These are phyloP conservation scores for Drosophila kambysellisi DNA, from an alignment of 2,888 invertebrate genomes.

Conservation along the genomic window DNA sequence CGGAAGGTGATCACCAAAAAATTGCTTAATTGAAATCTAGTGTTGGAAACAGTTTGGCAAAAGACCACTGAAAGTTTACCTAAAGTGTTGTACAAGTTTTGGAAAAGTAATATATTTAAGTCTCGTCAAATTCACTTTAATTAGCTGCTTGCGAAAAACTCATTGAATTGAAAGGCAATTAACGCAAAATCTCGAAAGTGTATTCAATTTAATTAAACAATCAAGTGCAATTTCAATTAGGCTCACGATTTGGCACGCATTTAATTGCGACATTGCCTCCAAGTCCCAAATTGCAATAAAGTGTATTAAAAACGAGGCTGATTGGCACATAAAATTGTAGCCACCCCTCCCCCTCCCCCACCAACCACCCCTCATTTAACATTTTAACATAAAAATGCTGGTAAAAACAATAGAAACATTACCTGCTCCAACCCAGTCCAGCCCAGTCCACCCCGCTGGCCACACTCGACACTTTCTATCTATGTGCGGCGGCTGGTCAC, in stretches of 20 bases:
- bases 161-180: constrained; percentile 13
- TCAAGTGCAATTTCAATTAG: constrained; percentile 76
- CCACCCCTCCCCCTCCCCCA: constrained; percentile 3
- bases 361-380: constrained; percentile 57
- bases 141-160: background rate
- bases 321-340: constrained; percentile 43
- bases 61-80: background rate
- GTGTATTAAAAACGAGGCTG: constrained; percentile 76
- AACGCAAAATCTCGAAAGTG: constrained; percentile 50
- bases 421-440: constrained; percentile 20
- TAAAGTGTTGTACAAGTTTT: too few relatives aligned
- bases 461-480: constrained; percentile 15
- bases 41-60: background rate
- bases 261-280: constrained; percentile 71
- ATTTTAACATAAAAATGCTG: constrained; percentile 77
- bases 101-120: background rate
- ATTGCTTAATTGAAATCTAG: constrained; percentile 20
- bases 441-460: background rate
- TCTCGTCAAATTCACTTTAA: background rate
- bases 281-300: constrained; percentile 73
- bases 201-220: constrained; percentile 70
- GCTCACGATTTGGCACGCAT: constrained; percentile 62
- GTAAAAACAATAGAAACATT: constrained; percentile 60
- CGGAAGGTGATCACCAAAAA: constrained; percentile 1
- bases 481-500: constrained; percentile 17